A percentile compares a stretch with the other conserved stretches of the same genome.
Conservation (phyloP, 2,888 invertebrate species). For the Andrena bicolor region DNA sequence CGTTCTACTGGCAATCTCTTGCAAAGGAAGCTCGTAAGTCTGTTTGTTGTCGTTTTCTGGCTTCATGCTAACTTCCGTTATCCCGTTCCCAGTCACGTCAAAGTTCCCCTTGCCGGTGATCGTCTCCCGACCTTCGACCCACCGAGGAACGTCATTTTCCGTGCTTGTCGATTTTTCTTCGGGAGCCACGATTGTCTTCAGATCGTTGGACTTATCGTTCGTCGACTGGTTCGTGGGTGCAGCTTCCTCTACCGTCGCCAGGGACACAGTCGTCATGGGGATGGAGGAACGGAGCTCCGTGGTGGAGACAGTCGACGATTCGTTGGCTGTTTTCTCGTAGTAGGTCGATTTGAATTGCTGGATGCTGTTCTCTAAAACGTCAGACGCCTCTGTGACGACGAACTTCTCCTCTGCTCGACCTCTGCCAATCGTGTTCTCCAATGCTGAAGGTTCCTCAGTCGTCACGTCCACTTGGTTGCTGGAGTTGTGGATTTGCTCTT, state of each 20-base stretch:
- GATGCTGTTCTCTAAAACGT: constrained; percentile 77
- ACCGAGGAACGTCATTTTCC: constrained; percentile 58
- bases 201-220: constrained; percentile 5
- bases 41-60: constrained; percentile 31
- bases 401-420: constrained; percentile 69
- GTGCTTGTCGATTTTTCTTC: constrained; percentile 37
- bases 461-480: constrained; percentile 27
- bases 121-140: constrained; percentile 49
- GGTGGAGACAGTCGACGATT: constrained; percentile 34
- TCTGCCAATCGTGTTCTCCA: constrained; percentile 78
- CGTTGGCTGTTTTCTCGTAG: constrained; percentile 69
- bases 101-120: constrained; percentile 54
- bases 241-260: background rate
- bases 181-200: constrained; percentile 21
- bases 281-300: constrained; percentile 16
- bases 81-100: constrained; percentile 73
- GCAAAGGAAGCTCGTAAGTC: background rate
- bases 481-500: constrained; percentile 28
- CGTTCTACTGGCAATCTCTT: constrained; percentile 2
- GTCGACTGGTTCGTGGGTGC: constrained; percentile 42
- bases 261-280: constrained; percentile 35
- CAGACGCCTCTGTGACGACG: constrained; percentile 75
- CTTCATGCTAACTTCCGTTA: constrained; percentile 68
- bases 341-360: constrained; percentile 74
- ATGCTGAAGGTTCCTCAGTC: constrained; percentile 72